phyloP scores from a whole-genome alignment of 2,888 invertebrate species.

The Leptogaster cylindrica region DNA sequence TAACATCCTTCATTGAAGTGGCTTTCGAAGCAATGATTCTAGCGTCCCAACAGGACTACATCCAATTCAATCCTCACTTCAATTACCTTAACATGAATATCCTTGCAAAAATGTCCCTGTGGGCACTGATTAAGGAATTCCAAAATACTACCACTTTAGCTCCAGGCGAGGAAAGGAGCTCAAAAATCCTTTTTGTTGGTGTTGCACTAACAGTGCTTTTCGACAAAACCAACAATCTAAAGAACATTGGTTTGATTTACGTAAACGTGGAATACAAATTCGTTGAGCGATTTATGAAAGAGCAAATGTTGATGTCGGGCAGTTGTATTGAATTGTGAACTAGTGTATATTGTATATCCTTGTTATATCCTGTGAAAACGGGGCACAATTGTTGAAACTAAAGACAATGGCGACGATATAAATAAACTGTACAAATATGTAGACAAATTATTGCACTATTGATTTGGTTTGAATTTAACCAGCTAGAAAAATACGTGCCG shows the following conservation, averaged over 20 bases:
- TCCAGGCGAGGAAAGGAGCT: neutral
- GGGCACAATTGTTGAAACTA: too few relatives aligned
- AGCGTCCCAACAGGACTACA: slow-evolving; percentile 60
- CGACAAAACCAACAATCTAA: slow-evolving; percentile 54
- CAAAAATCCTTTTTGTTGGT: slow-evolving; percentile 45
- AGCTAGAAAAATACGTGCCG: slow-evolving; percentile 53
- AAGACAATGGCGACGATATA: too few relatives aligned
- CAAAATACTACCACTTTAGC: slow-evolving; percentile 26
- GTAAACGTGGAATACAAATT: slow-evolving; percentile 59
- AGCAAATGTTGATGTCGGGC: slow-evolving; percentile 57
- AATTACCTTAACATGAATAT: slow-evolving; percentile 61
- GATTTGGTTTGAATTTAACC: slow-evolving; percentile 58
- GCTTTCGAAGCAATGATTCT: slow-evolving; percentile 64
- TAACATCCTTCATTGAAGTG: slow-evolving; percentile 64
- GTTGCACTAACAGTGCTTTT: slow-evolving; percentile 51
- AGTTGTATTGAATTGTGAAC: slow-evolving; percentile 51
- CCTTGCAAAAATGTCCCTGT: slow-evolving; percentile 57
- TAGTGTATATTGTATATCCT: too few relatives aligned
- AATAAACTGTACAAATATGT: too few relatives aligned
- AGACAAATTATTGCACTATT: too few relatives aligned
- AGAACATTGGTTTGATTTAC: slow-evolving; percentile 58
- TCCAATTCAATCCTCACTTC: slow-evolving; percentile 60
- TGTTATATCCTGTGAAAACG: too few relatives aligned
- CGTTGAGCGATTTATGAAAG: slow-evolving; percentile 59
- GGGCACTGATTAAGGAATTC: slow-evolving; percentile 55